Percentiles rank a stretch among this genome's conserved stretches.
phyloP scores from a whole-genome alignment of 1,140 invertebrate genomes.

The Cydia fagiglandana region DNA sequence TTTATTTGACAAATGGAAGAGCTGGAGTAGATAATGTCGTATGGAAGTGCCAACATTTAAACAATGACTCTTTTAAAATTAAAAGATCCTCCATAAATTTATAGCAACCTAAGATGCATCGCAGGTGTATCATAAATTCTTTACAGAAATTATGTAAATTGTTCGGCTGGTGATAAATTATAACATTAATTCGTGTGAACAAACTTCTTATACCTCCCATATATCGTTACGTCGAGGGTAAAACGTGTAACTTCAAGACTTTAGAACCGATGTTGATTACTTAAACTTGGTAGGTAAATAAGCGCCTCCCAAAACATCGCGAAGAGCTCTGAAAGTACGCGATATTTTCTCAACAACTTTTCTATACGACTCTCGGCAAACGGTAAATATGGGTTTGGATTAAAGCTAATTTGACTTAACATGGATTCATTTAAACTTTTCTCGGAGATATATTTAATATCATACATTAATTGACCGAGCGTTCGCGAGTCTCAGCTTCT shows the following conservation, averaged over 20 bases:
- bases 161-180: no score
- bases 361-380: neutral
- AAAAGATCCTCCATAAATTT: no score
- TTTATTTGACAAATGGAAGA: no score
- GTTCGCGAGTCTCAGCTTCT: no score
- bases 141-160: no score
- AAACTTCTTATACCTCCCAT: neutral
- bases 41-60: no score
- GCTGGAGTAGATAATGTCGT: no score
- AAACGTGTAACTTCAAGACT: neutral
- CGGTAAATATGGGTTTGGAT: neutral
- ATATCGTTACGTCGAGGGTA: neutral
- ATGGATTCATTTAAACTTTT: neutral
- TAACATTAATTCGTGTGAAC: no score
- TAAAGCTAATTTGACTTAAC: neutral
- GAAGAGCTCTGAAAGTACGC: neutral
- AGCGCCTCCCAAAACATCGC: neutral
- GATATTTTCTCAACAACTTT: neutral
- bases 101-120: no score
- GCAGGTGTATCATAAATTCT: no score
- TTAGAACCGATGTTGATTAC: slow-evolving; percentile 3
- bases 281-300: neutral
- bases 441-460: neutral
- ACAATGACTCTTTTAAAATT: no score
- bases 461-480: no score